Percentiles rank a stretch among this genome's conserved stretches.
These are phyloP conservation scores for Galerucella pusilla DNA, from an alignment of 2,888 invertebrate species.

Conservation along the genomic window DNA sequence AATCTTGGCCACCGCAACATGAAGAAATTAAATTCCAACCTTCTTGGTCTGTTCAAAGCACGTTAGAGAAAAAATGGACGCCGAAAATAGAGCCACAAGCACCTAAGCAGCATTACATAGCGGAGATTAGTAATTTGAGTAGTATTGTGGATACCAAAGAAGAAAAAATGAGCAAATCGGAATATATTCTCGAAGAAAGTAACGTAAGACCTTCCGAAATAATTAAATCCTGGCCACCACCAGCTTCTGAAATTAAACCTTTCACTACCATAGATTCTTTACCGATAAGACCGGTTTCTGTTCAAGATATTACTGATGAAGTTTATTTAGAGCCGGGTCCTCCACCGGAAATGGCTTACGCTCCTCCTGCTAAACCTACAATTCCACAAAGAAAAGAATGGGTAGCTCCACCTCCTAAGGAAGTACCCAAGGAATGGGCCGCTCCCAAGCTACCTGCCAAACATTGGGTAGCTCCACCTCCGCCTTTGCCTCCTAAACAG, in stretches of 20 bases:
- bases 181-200: slow-evolving; percentile 62
- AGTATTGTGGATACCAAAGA: slow-evolving; percentile 53
- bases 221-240: slow-evolving; percentile 66
- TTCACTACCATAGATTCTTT: slow-evolving; percentile 51
- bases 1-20: slow-evolving; percentile 66
- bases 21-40: slow-evolving; percentile 56
- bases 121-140: slow-evolving; percentile 63
- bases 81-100: slow-evolving; percentile 54
- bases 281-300: slow-evolving; percentile 61
- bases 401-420: slow-evolving; percentile 59
- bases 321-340: slow-evolving; percentile 74
- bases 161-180: slow-evolving; percentile 50
- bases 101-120: slow-evolving; percentile 61
- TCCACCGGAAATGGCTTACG: slow-evolving; percentile 75
- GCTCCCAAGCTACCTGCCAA: slow-evolving; percentile 68
- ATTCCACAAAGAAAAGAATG: slow-evolving; percentile 29
- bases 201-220: slow-evolving; percentile 65
- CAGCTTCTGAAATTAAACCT: slow-evolving; percentile 53
- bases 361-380: slow-evolving; percentile 62
- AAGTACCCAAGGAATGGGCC: slow-evolving; percentile 68
- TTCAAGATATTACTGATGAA: slow-evolving; percentile 66
- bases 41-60: slow-evolving; percentile 62
- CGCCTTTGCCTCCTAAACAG: slow-evolving; percentile 64
- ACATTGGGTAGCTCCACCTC: slow-evolving; percentile 66
- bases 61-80: slow-evolving; percentile 62